A percentile compares a stretch with the other conserved stretches of the same genome.
phyloP scores from a whole-genome alignment of 2,888 invertebrate genomes.

The Hipparchia sbordonii region DNA sequence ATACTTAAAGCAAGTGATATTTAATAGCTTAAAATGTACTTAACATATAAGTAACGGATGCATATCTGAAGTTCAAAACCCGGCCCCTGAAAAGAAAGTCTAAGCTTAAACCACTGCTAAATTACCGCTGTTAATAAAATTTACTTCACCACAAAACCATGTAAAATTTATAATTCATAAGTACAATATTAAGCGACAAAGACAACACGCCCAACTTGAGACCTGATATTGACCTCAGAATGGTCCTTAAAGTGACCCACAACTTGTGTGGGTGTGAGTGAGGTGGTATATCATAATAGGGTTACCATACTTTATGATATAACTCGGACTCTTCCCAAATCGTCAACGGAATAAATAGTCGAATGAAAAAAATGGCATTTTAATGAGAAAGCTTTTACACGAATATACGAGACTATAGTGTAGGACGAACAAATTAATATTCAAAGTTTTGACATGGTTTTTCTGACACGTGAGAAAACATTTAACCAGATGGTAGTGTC shows the following conservation, averaged over 20 bases:
- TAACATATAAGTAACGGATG: too few relatives aligned
- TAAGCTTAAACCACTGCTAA: neutral
- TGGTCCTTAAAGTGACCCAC: constrained; percentile 43
- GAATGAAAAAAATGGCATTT: neutral
- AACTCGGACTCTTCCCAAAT: neutral
- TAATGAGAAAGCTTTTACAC: neutral
- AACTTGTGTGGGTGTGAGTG: constrained; percentile 42
- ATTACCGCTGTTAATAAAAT: neutral
- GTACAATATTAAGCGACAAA: constrained; percentile 26
- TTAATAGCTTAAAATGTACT: too few relatives aligned
- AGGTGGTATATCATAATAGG: constrained; percentile 43
- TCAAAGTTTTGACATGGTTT: too few relatives aligned
- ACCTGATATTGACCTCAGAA: constrained; percentile 46
- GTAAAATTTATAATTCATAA: constrained; percentile 24
- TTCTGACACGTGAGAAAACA: too few relatives aligned
- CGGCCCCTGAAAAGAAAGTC: too few relatives aligned
- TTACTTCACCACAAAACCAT: constrained; percentile 29
- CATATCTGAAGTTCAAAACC: too few relatives aligned
- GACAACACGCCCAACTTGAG: constrained; percentile 33
- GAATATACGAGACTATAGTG: too few relatives aligned
- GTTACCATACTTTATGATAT: neutral
- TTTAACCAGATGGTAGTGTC: too few relatives aligned
- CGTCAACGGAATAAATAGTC: neutral
- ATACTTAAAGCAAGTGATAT: too few relatives aligned
- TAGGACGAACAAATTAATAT: too few relatives aligned